Conservation (phyloP, 2,888 invertebrate species). For the Epirrhoe alternata region DNA sequence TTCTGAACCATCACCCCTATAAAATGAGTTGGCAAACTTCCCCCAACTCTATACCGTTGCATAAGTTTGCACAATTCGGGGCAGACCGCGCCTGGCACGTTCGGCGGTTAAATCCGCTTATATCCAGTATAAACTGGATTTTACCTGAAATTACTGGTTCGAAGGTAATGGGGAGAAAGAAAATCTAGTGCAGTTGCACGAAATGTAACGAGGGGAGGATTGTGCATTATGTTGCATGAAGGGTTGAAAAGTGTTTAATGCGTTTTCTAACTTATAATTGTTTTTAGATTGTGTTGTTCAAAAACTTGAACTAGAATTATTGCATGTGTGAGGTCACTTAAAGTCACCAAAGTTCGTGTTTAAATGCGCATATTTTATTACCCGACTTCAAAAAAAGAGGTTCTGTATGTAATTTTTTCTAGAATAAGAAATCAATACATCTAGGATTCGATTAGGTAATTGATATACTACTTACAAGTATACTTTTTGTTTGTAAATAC, state of each 20-base stretch:
- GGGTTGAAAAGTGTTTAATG: background rate
- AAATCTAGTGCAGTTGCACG: slow-evolving; percentile 27
- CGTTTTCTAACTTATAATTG: background rate
- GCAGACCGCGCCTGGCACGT: slow-evolving; percentile 63
- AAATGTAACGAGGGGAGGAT: slow-evolving; percentile 21
- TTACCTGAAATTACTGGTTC: slow-evolving; percentile 41
- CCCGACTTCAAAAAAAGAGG: too few relatives aligned
- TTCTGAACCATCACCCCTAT: slow-evolving; percentile 16
- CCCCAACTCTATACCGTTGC: slow-evolving; percentile 45
- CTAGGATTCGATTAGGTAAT: too few relatives aligned
- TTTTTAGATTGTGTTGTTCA: too few relatives aligned
- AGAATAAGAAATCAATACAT: too few relatives aligned
- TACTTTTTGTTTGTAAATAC: too few relatives aligned
- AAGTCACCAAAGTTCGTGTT: too few relatives aligned
- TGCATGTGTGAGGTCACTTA: too few relatives aligned
- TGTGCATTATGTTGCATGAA: slow-evolving; percentile 22
- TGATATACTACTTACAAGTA: too few relatives aligned
- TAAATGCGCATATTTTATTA: too few relatives aligned
- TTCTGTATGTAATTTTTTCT: too few relatives aligned
- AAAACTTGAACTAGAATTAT: too few relatives aligned
- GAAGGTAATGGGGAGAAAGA: slow-evolving; percentile 12
- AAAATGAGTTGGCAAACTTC: slow-evolving; percentile 54
- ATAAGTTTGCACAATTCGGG: slow-evolving; percentile 65
- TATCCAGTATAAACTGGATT: slow-evolving; percentile 46
- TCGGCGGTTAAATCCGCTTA: slow-evolving; percentile 28